Evolutionary conservation across 2,113 vertebrate genomes (phyloP).

Genomic region (Tragelaphus imberbis): DNA sequence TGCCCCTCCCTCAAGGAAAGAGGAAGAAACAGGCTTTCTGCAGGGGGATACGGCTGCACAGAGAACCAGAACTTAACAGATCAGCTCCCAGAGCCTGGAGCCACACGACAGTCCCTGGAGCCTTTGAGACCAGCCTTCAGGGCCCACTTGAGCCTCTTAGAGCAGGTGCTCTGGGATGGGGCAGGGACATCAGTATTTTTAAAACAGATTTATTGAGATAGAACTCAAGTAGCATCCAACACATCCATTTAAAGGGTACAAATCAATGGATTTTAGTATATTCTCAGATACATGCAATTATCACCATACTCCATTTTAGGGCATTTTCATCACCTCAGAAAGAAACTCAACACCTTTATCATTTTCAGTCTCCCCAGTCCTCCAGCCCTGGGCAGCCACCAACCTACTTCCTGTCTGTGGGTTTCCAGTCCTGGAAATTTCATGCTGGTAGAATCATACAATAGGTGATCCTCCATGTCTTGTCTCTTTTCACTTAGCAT

Average conservation of each 20-base stretch:
- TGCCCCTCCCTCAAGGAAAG: rapidly evolving
- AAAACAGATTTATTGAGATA: neutral
- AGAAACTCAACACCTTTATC: neutral
- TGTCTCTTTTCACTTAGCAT: neutral
- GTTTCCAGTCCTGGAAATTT: neutral
- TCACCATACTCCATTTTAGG: neutral
- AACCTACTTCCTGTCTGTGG: neutral
- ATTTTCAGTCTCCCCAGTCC: neutral
- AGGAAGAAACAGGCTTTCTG: neutral
- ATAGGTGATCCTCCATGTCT: neutral
- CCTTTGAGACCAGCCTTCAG: neutral
- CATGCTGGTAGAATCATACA: neutral
- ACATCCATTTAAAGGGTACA: neutral
- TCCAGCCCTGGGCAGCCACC: neutral
- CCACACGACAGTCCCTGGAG: neutral
- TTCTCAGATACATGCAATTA: too few species aligned
- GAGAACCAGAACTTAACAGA: neutral
- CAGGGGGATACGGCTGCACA: rapidly evolving
- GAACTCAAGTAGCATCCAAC: neutral
- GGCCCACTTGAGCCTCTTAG: neutral
- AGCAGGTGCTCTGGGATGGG: neutral
- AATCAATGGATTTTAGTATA: neutral
- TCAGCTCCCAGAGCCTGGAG: neutral
- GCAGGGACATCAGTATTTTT: too few species aligned
- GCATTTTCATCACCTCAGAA: too few species aligned